Conservation (phyloP, 1,140 invertebrate species). For the Bombus ignitus region DNA sequence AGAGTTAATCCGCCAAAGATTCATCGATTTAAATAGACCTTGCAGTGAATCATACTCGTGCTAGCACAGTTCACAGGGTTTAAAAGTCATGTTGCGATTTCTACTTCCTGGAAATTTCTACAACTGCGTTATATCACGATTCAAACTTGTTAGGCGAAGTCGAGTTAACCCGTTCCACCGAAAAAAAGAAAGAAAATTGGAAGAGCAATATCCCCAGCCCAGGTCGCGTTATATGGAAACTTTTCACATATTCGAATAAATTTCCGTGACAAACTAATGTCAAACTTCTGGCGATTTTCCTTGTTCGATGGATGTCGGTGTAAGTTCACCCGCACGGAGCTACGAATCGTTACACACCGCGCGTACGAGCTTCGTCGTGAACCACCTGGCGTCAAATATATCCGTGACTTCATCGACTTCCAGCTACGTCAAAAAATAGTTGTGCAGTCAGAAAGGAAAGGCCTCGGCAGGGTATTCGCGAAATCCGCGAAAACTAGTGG, state of each 20-base stretch:
- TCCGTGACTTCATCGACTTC: slow-evolving; percentile 22
- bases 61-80: neutral
- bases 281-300: neutral
- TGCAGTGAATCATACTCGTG: neutral
- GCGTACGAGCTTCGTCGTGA: neutral
- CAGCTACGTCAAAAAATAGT: slow-evolving; percentile 31
- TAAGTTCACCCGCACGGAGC: neutral
- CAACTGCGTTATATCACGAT: neutral
- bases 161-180: neutral
- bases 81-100: neutral
- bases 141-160: no score
- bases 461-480: neutral
- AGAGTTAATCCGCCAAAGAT: neutral
- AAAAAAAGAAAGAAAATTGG: neutral
- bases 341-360: neutral
- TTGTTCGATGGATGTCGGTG: neutral
- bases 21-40: neutral
- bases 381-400: slow-evolving; percentile 33
- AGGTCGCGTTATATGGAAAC: neutral
- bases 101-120: neutral
- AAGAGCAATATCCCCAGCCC: no score
- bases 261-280: neutral
- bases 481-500: neutral
- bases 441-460: neutral
- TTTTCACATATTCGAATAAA: neutral